Evolutionary conservation across 2,797 vertebrate species (phyloP).

Genomic region (Sardinella longiceps): DNA sequence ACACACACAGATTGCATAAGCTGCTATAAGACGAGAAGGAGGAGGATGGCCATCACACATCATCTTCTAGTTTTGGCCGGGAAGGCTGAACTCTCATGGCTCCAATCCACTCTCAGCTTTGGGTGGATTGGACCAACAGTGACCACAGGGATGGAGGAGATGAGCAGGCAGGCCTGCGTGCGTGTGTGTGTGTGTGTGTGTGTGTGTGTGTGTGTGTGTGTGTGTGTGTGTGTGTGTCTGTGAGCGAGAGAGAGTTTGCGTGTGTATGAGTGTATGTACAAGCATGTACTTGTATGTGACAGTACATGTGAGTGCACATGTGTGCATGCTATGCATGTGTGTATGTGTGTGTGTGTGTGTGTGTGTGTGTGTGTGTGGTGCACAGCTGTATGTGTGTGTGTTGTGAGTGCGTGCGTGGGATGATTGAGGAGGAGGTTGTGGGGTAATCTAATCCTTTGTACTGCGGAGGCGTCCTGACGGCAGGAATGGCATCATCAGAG

Average conservation of each 20-base stretch:
- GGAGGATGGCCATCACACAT: background rate
- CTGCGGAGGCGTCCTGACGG: background rate
- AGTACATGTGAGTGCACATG: too few relatives aligned
- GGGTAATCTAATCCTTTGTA: constrained; percentile 15
- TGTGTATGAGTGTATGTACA: background rate
- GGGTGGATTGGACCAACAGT: background rate
- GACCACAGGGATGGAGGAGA: background rate
- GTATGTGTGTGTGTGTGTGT: background rate
- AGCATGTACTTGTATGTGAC: background rate
- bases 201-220: background rate
- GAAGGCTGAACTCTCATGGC: background rate
- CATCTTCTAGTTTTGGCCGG: background rate
- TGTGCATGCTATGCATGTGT: background rate
- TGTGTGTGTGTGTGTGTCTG: background rate
- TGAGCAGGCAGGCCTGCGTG: background rate
- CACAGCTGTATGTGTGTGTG: background rate
- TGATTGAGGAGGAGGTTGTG: background rate
- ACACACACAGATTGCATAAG: constrained; percentile 23
- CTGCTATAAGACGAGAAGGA: background rate
- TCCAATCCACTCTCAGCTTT: background rate
- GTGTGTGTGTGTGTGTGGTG: constrained; percentile 30
- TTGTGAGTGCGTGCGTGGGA: background rate
- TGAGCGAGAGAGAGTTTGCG: too few relatives aligned
- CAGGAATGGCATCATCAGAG: background rate
- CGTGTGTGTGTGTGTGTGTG: background rate